Evolutionary conservation across 2,888 invertebrate genomes (phyloP), one percentile per base, ranked within the genome.

Genomic region (Bellardia bayeri): DNA sequence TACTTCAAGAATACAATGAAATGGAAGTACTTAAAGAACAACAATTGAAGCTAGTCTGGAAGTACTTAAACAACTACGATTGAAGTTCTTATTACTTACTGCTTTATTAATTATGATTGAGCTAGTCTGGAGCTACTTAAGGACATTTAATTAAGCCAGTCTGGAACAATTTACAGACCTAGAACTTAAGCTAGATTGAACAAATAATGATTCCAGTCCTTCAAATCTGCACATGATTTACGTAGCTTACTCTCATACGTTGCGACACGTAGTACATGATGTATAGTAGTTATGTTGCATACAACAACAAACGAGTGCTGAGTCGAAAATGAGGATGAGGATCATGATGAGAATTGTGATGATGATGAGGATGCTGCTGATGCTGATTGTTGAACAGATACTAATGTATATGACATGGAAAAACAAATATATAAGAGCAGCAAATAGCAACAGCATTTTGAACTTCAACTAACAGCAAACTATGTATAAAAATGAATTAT

Each of bases 321-420:
- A 82, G 61, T 63, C 30, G 76, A 42, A 64, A 78, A 72, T 78
- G 40, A 80, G 85, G 33, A 80, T 75, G 54, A 49, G 45, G 33
- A 68, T 51, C 40, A 75, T 9, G 58, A 82, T 23, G 72, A 63
- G 6, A 33, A 68, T 68, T 37, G 13, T 72, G 54, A 58, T 7
- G 64, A 30, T 51, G 76, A 76, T 69, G 61, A 51, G 58, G 66
- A 82, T 68, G 71, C 54, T 56, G 56, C 7, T 30, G 68, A 80
- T 63, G 61, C 68, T 75, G 85, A 79, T 79, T 86, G 71, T 71
- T 72, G 83, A 58, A 72, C 72, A 84, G 84, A 87, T 84, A 84
- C 66, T 80, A 71, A 83, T 80, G 69, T 76, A 76, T 69, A 54
- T 82, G 85, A 85, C 71, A 81, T 71, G 71, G 63, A 58, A 82